Percentiles rank a stretch among this genome's conserved stretches.
Evolutionary conservation across 2,113 vertebrate species (phyloP).

Genomic region (Bufo gargarizans): DNA sequence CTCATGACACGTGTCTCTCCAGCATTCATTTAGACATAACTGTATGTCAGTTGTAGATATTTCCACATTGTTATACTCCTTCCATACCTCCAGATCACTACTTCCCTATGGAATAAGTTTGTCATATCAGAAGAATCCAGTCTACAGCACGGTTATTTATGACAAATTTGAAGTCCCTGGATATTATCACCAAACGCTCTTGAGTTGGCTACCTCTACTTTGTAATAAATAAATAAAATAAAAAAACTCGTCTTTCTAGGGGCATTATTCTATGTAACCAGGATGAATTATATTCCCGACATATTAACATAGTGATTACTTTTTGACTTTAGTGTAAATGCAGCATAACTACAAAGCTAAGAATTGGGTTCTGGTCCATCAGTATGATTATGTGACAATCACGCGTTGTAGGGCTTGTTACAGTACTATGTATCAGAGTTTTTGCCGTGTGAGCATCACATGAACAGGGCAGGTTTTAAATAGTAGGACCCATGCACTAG

Average conservation of each 20-base stretch:
- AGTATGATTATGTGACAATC: too few species aligned
- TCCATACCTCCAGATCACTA: neutral
- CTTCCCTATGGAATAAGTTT: neutral
- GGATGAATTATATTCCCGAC: too few species aligned
- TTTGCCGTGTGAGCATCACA: too few species aligned
- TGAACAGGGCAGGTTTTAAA: too few species aligned
- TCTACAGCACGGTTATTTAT: slow-evolving; percentile 15
- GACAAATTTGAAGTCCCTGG: neutral
- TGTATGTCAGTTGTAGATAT: neutral
- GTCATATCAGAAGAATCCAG: neutral
- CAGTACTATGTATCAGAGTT: too few species aligned
- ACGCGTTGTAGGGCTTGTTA: too few species aligned
- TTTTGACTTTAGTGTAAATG: too few species aligned
- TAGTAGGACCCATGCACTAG: too few species aligned
- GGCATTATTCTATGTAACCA: too few species aligned
- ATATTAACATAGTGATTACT: too few species aligned
- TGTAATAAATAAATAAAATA: neutral
- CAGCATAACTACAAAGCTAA: too few species aligned
- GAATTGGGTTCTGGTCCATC: too few species aligned
- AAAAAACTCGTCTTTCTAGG: neutral
- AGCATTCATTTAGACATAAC: neutral
- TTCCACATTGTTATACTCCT: neutral
- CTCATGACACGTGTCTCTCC: neutral
- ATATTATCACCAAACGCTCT: neutral
- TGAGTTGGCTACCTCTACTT: neutral